Conservation (phyloP, 37 sponge, comb jelly and placozoan species). For the Haliclona indistincta region DNA sequence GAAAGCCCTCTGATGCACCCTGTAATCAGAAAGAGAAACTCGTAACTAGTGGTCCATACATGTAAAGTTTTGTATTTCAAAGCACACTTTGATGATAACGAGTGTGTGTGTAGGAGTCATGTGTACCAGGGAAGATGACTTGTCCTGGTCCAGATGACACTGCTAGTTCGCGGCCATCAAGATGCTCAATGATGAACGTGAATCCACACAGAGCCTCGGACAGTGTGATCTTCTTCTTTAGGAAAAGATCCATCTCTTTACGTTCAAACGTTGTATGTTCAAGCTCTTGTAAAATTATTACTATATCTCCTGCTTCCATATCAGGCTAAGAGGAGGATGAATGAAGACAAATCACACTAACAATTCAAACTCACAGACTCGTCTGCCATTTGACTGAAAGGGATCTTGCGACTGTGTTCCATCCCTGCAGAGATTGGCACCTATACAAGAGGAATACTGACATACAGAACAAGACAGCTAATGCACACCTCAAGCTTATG, state of each 20-base stretch:
- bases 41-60: background rate
- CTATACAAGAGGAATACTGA: slow-evolving; percentile 14
- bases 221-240: slow-evolving; percentile 82
- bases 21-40: slow-evolving; percentile 9
- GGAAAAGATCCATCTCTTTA: slow-evolving; percentile 63
- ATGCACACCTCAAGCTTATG: slow-evolving; percentile 69
- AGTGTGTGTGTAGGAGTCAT: background rate
- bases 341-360: background rate
- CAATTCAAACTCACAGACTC: slow-evolving; percentile 45
- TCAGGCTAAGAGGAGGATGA: slow-evolving; percentile 55
- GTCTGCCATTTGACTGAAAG: slow-evolving; percentile 77
- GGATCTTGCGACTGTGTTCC: slow-evolving; percentile 80
- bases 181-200: slow-evolving; percentile 57
- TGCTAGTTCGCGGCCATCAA: slow-evolving; percentile 77
- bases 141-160: slow-evolving; percentile 56
- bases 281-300: slow-evolving; percentile 76
- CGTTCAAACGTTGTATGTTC: slow-evolving; percentile 76
- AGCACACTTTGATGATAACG: background rate
- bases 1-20: slow-evolving; percentile 55
- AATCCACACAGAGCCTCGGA: slow-evolving; percentile 89
- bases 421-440: slow-evolving; percentile 80
- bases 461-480: background rate
- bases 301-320: slow-evolving; percentile 87
- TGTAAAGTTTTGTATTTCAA: background rate
- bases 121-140: slow-evolving; percentile 51